Base-by-base conservation (phyloP, 2,113 vertebrate genomes). In the Cettia cetti region DNA sequence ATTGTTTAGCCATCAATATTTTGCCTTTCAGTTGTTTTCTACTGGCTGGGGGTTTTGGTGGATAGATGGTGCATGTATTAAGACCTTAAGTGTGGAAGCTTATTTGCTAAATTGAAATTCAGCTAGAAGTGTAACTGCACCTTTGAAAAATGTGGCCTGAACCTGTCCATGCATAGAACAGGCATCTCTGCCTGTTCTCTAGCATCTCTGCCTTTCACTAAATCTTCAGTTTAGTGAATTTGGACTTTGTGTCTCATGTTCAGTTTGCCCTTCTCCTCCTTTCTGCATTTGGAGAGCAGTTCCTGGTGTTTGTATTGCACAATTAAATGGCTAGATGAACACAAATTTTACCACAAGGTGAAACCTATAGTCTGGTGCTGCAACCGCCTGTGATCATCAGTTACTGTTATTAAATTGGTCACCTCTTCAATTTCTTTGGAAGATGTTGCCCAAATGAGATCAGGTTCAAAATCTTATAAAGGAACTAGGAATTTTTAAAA, bases 391-490 rank as follows among this genome's bases (percentile, higher is more conserved):
- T 74, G 54, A 37, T 86, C 42, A n/a, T 57, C 59, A 56, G 52
- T 83, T 84, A 71, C 23, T 76, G 40, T 69, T 78, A 84, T 77
- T 87, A 82, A 89, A 90, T 54, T 74, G 79, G 66, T 95, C 70
- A 56, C 82, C 9, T 95, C 86, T 97, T 93, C 89, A 61, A 97
- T 93, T 96, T 92, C 78, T 86, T 91, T 88, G 88, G 71, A 95
- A 85, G 60, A 78, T 86, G 66, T 91, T 94, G 76, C 90, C 76
- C 77, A 94, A 90, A 82, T 86, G 82, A 94, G 70, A 69, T 83
- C 6, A 35, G 30, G 45, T 92, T 96, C 76, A 93, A 45, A 89
- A 75, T 89, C 64, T 94, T 94, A 57, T 66, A 82, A 82, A 89
- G 86, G 59, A 84, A n/a, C 56, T 80, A 88, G 90, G 85, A 94